Evolutionary conservation across 2,797 vertebrate genomes (phyloP).

Genomic region (Myiotriccus ornatus): DNA sequence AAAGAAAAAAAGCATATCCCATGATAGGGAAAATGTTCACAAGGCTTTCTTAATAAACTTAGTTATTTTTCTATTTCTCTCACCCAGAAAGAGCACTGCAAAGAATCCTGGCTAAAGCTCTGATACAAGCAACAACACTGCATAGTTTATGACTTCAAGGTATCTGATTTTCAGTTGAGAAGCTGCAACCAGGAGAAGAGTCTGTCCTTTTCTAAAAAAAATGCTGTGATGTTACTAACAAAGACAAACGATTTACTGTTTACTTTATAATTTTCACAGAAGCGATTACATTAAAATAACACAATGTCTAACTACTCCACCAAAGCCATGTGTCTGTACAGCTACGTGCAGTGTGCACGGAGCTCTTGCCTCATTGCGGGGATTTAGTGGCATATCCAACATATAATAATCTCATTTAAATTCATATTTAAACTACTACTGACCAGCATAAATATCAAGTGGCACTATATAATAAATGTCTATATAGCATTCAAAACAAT

Average conservation of each 20-base stretch:
- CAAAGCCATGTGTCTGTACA: background rate
- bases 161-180: background rate
- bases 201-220: background rate
- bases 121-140: background rate
- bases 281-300: background rate
- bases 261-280: background rate
- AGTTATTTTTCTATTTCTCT: background rate
- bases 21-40: background rate
- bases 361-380: background rate
- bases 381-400: background rate
- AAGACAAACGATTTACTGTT: background rate
- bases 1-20: background rate
- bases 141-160: background rate
- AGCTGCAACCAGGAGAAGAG: background rate
- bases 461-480: background rate
- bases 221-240: background rate
- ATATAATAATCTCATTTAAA: background rate
- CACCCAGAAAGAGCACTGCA: background rate
- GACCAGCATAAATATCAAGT: background rate
- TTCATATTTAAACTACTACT: background rate
- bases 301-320: background rate
- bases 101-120: background rate
- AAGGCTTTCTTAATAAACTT: background rate
- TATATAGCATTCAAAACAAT: background rate
- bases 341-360: too few species aligned